Percentiles rank a stretch among this genome's conserved stretches.
phyloP scores from a whole-genome alignment of 2,888 invertebrate genomes.

The Ophonus ardosiacus region DNA sequence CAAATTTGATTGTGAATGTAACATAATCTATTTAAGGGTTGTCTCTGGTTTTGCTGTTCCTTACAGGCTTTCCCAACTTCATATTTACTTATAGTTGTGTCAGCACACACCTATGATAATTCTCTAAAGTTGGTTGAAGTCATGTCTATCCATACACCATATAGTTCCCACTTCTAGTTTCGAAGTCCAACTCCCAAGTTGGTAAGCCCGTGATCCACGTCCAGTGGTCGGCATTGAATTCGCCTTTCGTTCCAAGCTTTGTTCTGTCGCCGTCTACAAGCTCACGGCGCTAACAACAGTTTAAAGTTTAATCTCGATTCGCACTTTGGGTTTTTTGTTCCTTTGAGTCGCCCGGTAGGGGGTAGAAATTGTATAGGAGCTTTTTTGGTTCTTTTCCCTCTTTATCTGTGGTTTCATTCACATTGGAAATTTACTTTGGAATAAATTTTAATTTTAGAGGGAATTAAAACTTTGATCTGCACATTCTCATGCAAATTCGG shows the following conservation, averaged over 20 bases:
- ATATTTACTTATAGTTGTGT: neutral
- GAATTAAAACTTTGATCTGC: conserved; percentile 29
- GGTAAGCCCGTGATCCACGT: neutral
- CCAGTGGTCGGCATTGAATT: neutral
- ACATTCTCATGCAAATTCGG: neutral
- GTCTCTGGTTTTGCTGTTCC: no score
- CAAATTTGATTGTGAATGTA: no score
- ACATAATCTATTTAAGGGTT: no score
- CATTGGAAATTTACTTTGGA: conserved; percentile 33
- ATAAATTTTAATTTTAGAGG: conserved; percentile 21
- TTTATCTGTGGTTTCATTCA: conserved; percentile 26
- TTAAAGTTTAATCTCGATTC: conserved; percentile 44
- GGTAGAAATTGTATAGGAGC: neutral
- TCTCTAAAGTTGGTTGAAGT: neutral
- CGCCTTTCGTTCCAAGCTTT: conserved; percentile 9
- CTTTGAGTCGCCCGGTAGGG: neutral
- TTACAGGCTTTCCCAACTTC: no score
- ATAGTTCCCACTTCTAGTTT: neutral
- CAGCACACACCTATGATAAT: neutral
- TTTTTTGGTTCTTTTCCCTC: conserved; percentile 11
- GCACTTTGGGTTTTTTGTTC: conserved; percentile 40
- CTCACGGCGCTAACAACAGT: conserved; percentile 21
- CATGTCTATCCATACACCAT: neutral
- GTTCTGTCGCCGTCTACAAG: neutral
- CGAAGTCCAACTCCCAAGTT: neutral